Conservation (phyloP, 2,888 invertebrate species). For the Malacosoma neustria region DNA sequence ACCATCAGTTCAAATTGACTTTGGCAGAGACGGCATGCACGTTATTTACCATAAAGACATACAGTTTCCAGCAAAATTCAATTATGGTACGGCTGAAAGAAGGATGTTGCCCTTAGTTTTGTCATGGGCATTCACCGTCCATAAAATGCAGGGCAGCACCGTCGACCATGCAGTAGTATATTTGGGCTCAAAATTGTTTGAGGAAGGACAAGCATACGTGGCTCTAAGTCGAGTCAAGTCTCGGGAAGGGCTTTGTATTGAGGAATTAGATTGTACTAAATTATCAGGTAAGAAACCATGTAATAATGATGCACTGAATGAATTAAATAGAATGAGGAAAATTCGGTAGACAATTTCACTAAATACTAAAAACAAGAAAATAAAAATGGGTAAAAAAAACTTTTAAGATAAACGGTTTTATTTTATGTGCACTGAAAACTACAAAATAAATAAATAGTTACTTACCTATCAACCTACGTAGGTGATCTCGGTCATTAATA, state of each 20-base stretch:
- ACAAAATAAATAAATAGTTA: no score
- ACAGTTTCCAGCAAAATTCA: no score
- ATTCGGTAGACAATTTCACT: constrained; percentile 1
- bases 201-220: constrained; percentile 22
- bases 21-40: no score
- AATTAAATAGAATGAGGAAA: constrained; percentile 1
- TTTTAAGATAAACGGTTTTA: no score
- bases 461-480: no score
- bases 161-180: constrained; percentile 16
- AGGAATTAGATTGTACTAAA: constrained; percentile 6
- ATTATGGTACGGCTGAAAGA: not conserved
- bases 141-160: constrained; percentile 15
- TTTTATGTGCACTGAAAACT: no score
- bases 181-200: constrained; percentile 16
- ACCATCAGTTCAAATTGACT: not conserved
- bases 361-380: constrained; percentile 5
- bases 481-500: no score
- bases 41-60: no score
- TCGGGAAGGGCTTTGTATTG: constrained; percentile 5
- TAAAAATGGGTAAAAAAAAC: not conserved
- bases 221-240: constrained; percentile 19
- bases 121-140: constrained; percentile 15
- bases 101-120: constrained; percentile 13
- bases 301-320: constrained; percentile 1
- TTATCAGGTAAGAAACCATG: constrained; percentile 8